Conservation (phyloP, 1,140 invertebrate genomes). For the Andrena cerasifolii region DNA sequence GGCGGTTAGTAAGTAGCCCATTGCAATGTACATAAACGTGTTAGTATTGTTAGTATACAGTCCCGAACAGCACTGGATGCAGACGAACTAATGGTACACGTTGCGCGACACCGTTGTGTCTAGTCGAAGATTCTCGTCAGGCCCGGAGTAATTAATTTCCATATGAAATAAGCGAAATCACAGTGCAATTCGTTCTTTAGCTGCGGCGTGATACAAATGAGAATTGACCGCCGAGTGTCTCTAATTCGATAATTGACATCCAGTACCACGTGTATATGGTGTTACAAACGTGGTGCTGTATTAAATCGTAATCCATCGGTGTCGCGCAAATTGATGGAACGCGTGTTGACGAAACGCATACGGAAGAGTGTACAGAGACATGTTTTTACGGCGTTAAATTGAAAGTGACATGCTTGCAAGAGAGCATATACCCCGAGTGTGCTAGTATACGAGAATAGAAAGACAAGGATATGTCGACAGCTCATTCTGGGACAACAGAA, state of each 20-base stretch:
- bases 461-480: slow-evolving; percentile 52
- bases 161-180: no score
- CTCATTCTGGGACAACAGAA: slow-evolving; percentile 63
- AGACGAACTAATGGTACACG: slow-evolving; percentile 17
- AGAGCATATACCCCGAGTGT: slow-evolving; percentile 33
- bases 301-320: slow-evolving; percentile 9
- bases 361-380: background rate
- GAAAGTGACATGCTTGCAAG: slow-evolving; percentile 53
- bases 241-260: no score
- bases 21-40: slow-evolving; percentile 5
- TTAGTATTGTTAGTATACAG: slow-evolving; percentile 29
- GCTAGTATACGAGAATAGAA: slow-evolving; percentile 43
- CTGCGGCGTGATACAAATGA: no score
- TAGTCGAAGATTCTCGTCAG: background rate
- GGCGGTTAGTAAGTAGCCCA: slow-evolving; percentile 3
- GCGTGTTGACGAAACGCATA: background rate
- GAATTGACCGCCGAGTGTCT: no score
- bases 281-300: no score
- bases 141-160: no score
- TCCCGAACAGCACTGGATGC: slow-evolving; percentile 25
- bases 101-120: slow-evolving; percentile 12
- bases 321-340: slow-evolving; percentile 15
- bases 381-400: slow-evolving; percentile 21
- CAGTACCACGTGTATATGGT: no score
- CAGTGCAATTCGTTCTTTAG: no score